Percentiles rank a stretch among this genome's conserved stretches.
Conservation (phyloP, 2,888 invertebrate genomes). For the Tyria jacobaeae region DNA sequence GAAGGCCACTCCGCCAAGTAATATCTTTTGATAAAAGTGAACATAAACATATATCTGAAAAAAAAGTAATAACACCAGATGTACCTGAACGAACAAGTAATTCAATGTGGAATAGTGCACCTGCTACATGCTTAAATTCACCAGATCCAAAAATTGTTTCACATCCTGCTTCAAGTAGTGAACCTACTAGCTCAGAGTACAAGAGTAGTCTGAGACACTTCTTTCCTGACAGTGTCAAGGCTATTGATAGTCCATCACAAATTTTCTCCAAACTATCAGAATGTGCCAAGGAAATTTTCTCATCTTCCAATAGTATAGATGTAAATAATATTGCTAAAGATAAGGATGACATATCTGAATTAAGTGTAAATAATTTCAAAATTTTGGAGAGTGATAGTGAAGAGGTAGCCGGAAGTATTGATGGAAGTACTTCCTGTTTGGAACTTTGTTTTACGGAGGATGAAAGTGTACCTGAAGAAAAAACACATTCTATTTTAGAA, state of each 20-base stretch:
- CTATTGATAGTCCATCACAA: conserved; percentile 80
- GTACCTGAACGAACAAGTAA: conserved; percentile 54
- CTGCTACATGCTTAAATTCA: conserved; percentile 88
- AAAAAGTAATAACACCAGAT: conserved; percentile 53
- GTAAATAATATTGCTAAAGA: conserved; percentile 72
- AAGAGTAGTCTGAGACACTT: conserved; percentile 76
- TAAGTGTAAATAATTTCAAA: conserved; percentile 78
- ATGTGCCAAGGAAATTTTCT: conserved; percentile 84
- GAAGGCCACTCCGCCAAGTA: conserved; percentile 79
- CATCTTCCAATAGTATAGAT: conserved; percentile 79
- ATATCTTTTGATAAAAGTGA: conserved; percentile 83
- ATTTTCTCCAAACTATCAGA: conserved; percentile 80
- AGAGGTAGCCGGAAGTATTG: conserved; percentile 79
- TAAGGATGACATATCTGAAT: conserved; percentile 77
- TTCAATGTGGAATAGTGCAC: conserved; percentile 85
- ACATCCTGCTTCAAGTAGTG: conserved; percentile 73
- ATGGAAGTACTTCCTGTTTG: conserved; percentile 81
- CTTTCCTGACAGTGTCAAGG: conserved; percentile 80
- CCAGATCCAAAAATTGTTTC: conserved; percentile 76
- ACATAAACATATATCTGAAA: conserved; percentile 50
- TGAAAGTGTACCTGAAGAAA: conserved; percentile 74
- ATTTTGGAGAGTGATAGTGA: conserved; percentile 84
- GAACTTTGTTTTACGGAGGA: conserved; percentile 83
- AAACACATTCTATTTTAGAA: conserved; percentile 69
- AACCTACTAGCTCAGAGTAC: conserved; percentile 79